Evolutionary conservation across 2,113 vertebrate species (phyloP).

Genomic region (Nansenia antarctica): DNA sequence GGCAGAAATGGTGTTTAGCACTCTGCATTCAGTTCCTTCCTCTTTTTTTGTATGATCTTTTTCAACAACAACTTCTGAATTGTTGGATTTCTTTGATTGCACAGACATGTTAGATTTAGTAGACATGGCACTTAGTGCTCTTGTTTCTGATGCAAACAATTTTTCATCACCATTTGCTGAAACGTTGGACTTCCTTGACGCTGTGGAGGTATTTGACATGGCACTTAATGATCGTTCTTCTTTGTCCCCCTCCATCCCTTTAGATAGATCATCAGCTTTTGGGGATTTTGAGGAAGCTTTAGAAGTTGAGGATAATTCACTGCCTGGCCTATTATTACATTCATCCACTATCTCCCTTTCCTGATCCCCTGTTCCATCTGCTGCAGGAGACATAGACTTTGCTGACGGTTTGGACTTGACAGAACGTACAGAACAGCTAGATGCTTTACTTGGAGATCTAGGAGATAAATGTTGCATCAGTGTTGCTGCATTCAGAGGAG

Average conservation of each 20-base stretch:
- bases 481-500: constrained; percentile 41
- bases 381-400: not conserved
- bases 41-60: too few species aligned
- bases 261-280: not conserved
- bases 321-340: constrained; percentile 10
- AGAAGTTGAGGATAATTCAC: constrained; percentile 30
- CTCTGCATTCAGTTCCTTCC: constrained; percentile 26
- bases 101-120: not conserved
- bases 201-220: constrained; percentile 57
- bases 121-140: not conserved
- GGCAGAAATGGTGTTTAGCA: too few species aligned
- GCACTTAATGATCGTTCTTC: constrained; percentile 49
- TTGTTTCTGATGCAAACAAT: constrained; percentile 12
- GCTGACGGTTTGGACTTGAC: constrained; percentile 45
- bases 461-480: constrained; percentile 23
- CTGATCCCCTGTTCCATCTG: constrained; percentile 23
- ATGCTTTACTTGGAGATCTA: constrained; percentile 41
- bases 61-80: constrained; percentile 18
- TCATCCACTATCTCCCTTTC: constrained; percentile 13
- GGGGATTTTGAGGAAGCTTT: not conserved
- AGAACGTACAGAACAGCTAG: constrained; percentile 32
- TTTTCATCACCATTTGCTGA: constrained; percentile 22
- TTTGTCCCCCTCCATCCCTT: constrained; percentile 26
- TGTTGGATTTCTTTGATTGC: constrained; percentile 32
- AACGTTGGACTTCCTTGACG: constrained; percentile 43